Percentiles rank a stretch among this genome's conserved stretches.
phyloP scores from a whole-genome alignment of 2,888 invertebrate species.

The Limnephilus rhombicus region DNA sequence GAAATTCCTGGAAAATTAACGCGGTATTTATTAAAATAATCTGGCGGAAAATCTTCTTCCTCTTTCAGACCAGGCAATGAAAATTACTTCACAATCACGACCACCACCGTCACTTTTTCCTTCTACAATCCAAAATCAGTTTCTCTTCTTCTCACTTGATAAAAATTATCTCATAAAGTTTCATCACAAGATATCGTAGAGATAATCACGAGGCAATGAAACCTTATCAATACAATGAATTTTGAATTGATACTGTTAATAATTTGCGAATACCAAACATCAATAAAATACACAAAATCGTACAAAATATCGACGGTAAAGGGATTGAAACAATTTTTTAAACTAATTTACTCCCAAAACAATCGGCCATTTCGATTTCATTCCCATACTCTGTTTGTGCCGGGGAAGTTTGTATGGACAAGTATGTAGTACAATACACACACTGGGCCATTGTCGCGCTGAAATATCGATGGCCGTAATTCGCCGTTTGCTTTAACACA shows the following conservation, averaged over 20 bases:
- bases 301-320: not conserved
- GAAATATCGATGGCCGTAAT: slow-evolving; percentile 48
- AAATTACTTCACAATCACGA: not conserved
- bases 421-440: not conserved
- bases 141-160: not conserved
- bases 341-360: not conserved
- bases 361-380: not conserved
- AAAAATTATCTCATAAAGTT: too few species aligned
- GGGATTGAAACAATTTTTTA: not conserved
- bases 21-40: too few species aligned
- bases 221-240: too few species aligned
- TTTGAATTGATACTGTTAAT: too few species aligned
- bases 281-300: not conserved
- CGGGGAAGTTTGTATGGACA: not conserved
- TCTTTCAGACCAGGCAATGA: too few species aligned
- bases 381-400: not conserved
- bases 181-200: too few species aligned
- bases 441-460: slow-evolving; percentile 13
- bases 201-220: too few species aligned
- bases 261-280: not conserved
- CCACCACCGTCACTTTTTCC: not conserved
- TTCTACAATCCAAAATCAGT: not conserved
- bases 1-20: too few species aligned
- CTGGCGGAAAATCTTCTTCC: too few species aligned
- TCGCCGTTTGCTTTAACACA: slow-evolving; percentile 53